Evolutionary conservation across 2,797 vertebrate genomes (phyloP).

Genomic region (Aeoliscus strigatus): DNA sequence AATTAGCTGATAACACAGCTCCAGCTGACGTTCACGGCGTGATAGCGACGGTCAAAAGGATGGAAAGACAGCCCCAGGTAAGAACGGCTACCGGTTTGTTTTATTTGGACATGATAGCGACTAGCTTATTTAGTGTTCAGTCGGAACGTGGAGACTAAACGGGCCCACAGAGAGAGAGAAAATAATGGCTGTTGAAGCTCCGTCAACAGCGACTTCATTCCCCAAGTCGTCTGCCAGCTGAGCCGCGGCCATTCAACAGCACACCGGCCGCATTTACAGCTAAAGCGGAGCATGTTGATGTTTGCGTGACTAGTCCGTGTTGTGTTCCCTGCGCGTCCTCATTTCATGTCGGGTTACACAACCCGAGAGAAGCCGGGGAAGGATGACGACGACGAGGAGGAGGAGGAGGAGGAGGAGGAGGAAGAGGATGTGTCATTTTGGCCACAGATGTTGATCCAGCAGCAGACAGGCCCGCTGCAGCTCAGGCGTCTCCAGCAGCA

Average conservation of each 20-base stretch:
- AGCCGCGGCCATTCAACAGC: slow-evolving; percentile 43
- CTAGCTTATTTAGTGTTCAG: slow-evolving; percentile 3
- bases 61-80: slow-evolving; percentile 68
- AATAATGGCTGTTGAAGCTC: background rate
- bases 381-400: no score
- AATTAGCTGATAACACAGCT: slow-evolving; percentile 44
- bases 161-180: background rate
- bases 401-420: no score
- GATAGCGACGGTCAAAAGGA: slow-evolving; percentile 37
- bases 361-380: no score
- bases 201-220: slow-evolving; percentile 10
- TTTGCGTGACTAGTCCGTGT: background rate
- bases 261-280: slow-evolving; percentile 17
- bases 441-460: slow-evolving; percentile 53
- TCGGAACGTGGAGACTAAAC: slow-evolving; percentile 6
- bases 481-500: slow-evolving; percentile 35
- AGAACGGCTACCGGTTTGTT: slow-evolving; percentile 21
- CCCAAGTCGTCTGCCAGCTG: slow-evolving; percentile 26
- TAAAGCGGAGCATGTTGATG: slow-evolving; percentile 9
- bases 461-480: slow-evolving; percentile 42
- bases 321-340: slow-evolving; percentile 1
- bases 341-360: slow-evolving; percentile 35
- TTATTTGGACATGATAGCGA: background rate
- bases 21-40: slow-evolving; percentile 24
- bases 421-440: slow-evolving; percentile 50